phyloP scores from a whole-genome alignment of 2,113 vertebrate species.

The Pungitius pungitius region DNA sequence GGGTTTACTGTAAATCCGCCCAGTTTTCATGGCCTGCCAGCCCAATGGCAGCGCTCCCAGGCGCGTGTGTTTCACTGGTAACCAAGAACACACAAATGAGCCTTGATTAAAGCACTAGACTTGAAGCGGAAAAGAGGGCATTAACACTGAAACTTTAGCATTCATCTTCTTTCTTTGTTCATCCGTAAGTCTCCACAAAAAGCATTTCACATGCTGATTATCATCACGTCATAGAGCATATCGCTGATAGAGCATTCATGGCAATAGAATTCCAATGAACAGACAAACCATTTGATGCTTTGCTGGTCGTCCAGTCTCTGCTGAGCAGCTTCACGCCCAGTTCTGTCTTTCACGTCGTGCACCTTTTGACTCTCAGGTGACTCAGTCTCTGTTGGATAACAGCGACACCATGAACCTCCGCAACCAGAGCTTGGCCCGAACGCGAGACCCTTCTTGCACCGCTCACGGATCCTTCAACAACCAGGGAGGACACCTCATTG shows the following conservation, averaged over 20 bases:
- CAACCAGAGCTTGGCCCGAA: slow-evolving; percentile 89
- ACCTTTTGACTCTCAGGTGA: slow-evolving; percentile 70
- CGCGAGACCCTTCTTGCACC: slow-evolving; percentile 89
- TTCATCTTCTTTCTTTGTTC: background rate
- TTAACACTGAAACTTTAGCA: slow-evolving; percentile 9
- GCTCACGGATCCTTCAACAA: slow-evolving; percentile 94
- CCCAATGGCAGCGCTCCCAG: slow-evolving; percentile 39
- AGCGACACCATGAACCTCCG: slow-evolving; percentile 88
- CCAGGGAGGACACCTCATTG: slow-evolving; percentile 93
- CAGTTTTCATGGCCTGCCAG: slow-evolving; percentile 6
- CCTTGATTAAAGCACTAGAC: background rate
- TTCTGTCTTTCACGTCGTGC: background rate
- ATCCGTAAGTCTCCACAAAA: background rate
- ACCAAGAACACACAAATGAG: slow-evolving; percentile 6
- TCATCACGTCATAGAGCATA: background rate
- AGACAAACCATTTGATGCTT: background rate
- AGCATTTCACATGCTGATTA: background rate
- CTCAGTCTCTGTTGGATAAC: slow-evolving; percentile 90
- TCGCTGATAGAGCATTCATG: background rate
- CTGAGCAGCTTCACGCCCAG: background rate
- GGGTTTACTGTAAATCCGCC: slow-evolving; percentile 19
- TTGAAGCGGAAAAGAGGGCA: background rate
- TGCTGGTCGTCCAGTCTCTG: background rate
- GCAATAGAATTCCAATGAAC: background rate
- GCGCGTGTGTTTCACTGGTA: slow-evolving; percentile 28